These are phyloP conservation scores for Battus philenor DNA, from an alignment of 1,140 invertebrate species.

Conservation along the genomic window DNA sequence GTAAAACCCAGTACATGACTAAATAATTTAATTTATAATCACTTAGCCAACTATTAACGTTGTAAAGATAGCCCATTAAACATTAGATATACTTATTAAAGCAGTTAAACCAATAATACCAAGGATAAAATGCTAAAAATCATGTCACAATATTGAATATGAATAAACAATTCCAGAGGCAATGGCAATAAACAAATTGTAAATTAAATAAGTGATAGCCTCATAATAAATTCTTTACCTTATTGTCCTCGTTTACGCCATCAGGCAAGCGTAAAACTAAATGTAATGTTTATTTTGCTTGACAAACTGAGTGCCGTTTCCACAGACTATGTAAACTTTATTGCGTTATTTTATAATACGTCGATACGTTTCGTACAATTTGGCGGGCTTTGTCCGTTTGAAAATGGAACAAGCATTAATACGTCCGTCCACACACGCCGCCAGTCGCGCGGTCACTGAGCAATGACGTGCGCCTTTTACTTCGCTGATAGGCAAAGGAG, in stretches of 20 bases:
- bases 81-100: neutral
- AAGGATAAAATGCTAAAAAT: too few relatives aligned
- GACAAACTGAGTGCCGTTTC: conserved; percentile 22
- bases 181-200: neutral
- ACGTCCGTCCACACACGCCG: conserved; percentile 37
- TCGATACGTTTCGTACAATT: conserved; percentile 20
- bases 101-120: neutral
- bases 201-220: conserved; percentile 26
- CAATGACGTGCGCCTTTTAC: conserved; percentile 49
- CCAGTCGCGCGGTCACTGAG: conserved; percentile 55
- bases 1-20: too few relatives aligned
- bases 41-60: too few relatives aligned
- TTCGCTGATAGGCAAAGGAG: conserved; percentile 33
- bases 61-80: too few relatives aligned
- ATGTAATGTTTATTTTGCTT: conserved; percentile 27
- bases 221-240: conserved; percentile 31
- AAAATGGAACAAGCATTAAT: conserved; percentile 24
- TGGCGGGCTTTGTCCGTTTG: conserved; percentile 26
- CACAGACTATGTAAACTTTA: conserved; percentile 26
- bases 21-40: too few relatives aligned
- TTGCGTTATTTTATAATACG: conserved; percentile 22
- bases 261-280: conserved; percentile 27
- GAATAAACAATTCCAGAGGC: conserved; percentile 9
- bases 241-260: conserved; percentile 35
- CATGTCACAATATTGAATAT: conserved; percentile 9